Percentiles rank a stretch among this genome's conserved stretches.
phyloP scores from a whole-genome alignment of 2,888 invertebrate genomes.

The Drosophila ustulata region DNA sequence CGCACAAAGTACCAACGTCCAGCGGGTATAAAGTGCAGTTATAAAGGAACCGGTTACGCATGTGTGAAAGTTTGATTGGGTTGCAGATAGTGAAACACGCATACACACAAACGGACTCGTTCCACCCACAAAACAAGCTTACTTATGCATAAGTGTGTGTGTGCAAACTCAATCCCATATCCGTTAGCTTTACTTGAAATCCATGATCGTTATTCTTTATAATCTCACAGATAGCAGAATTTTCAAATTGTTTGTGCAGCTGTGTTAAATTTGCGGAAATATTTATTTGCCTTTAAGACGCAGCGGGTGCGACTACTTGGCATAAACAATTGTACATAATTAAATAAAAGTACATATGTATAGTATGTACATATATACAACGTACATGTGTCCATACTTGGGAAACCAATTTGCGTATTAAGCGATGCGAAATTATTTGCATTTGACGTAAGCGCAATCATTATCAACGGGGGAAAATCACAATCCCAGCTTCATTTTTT shows the following conservation, averaged over 20 bases:
- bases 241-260: slow-evolving; percentile 14
- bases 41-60: slow-evolving; percentile 36
- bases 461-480: slow-evolving; percentile 33
- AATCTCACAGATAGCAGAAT: not conserved
- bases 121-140: slow-evolving; percentile 1
- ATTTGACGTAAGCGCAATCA: slow-evolving; percentile 42
- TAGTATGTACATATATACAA: not conserved
- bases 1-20: slow-evolving; percentile 12
- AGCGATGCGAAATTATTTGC: slow-evolving; percentile 42
- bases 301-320: slow-evolving; percentile 1
- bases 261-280: slow-evolving; percentile 9
- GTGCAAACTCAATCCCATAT: slow-evolving; percentile 3
- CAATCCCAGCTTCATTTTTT: slow-evolving; percentile 19
- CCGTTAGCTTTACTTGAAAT: not conserved
- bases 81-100: not conserved
- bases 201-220: not conserved
- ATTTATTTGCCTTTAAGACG: not conserved
- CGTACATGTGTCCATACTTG: not conserved
- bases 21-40: slow-evolving; percentile 2
- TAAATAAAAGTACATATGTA: not conserved
- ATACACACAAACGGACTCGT: not conserved
- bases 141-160: not conserved
- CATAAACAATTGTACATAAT: not conserved
- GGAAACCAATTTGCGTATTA: slow-evolving; percentile 42
- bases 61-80: not conserved